These are phyloP conservation scores for Procavia capensis DNA, from an alignment of 2,113 vertebrate species.

Conservation along the genomic window DNA sequence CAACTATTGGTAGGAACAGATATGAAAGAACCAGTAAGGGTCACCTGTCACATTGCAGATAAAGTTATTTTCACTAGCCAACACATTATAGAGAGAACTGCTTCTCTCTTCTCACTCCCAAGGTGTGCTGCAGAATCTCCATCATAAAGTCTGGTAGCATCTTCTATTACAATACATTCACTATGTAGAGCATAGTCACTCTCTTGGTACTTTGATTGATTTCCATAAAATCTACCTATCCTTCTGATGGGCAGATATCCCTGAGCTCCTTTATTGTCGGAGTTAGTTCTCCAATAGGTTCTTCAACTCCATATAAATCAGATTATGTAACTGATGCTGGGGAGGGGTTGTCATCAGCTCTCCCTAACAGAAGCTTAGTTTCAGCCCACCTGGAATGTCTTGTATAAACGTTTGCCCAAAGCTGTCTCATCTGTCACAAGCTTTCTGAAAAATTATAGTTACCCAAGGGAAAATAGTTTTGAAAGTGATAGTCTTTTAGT, in stretches of 20 bases:
- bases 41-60: not conserved
- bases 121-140: not conserved
- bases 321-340: not conserved
- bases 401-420: not conserved
- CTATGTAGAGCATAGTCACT: not conserved
- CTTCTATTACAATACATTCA: not conserved
- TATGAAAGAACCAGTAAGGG: not conserved
- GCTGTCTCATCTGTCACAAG: not conserved
- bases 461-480: not conserved
- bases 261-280: not conserved
- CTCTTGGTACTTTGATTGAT: slow-evolving; percentile 7
- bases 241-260: not conserved
- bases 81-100: not conserved
- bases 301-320: not conserved
- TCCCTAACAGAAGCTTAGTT: not conserved
- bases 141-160: not conserved
- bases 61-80: not conserved
- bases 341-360: not conserved
- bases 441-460: slow-evolving; percentile 3
- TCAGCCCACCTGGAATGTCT: not conserved
- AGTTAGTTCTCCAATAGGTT: not conserved
- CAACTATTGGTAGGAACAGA: slow-evolving; percentile 50
- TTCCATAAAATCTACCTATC: not conserved
- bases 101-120: not conserved
- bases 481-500: not conserved